phyloP scores from a whole-genome alignment of 2,113 vertebrate genomes.

The Ceuthmochares aereus region DNA sequence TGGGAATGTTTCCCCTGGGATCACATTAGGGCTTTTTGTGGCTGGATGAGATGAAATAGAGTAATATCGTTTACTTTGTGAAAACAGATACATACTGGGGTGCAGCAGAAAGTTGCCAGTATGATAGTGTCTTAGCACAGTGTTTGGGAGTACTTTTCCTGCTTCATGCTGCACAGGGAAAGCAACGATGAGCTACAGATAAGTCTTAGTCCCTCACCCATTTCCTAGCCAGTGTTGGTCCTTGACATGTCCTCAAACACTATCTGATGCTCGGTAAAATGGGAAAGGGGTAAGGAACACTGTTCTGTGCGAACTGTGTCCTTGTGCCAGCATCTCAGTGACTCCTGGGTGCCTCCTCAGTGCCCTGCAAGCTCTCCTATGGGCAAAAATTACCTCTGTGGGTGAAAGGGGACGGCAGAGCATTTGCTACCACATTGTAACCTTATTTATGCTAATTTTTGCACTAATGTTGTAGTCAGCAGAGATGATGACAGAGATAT shows the following conservation, averaged over 20 bases:
- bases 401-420: not conserved
- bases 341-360: not conserved
- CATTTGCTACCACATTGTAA: not conserved
- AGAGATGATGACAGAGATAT: not conserved
- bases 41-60: not conserved
- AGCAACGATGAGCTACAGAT: not conserved
- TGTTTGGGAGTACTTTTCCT: not conserved
- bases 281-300: not conserved
- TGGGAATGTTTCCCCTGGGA: constrained; percentile 10
- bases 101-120: not conserved
- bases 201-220: not conserved
- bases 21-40: not conserved
- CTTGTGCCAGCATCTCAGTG: not conserved
- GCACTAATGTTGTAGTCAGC: not conserved
- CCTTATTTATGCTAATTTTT: not conserved
- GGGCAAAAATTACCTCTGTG: not conserved
- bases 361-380: not conserved
- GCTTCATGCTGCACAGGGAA: not conserved
- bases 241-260: not conserved
- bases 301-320: not conserved
- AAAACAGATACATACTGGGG: not conserved
- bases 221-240: not conserved
- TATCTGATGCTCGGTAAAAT: not conserved
- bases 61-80: not conserved
- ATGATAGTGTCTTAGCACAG: not conserved